A percentile compares a stretch with the other conserved stretches of the same genome.
phyloP scores from a whole-genome alignment of 2,888 invertebrate genomes.

The Acanthosepion esculentum region DNA sequence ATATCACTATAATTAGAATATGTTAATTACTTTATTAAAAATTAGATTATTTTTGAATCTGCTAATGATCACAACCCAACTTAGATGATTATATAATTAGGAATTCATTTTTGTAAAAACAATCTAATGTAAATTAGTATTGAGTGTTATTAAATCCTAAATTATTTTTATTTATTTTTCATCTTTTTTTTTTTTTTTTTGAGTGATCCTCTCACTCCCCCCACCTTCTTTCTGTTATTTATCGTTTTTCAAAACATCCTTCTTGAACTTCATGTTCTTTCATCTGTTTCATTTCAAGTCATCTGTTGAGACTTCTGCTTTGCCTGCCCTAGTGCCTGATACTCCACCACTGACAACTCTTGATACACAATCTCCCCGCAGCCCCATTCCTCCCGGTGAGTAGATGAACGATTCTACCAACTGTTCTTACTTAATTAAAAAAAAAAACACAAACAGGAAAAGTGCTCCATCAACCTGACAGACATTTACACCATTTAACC shows the following conservation, averaged over 20 bases:
- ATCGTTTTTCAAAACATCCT: not conserved
- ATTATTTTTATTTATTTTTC: not conserved
- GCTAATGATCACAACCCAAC: no score
- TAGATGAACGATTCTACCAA: not conserved
- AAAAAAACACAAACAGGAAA: not conserved
- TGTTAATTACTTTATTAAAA: no score
- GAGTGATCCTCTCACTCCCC: not conserved
- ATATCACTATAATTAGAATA: no score
- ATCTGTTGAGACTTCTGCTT: slow-evolving; percentile 42
- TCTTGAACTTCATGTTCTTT: slow-evolving; percentile 36
- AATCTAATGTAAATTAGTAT: not conserved
- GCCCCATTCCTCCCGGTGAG: slow-evolving; percentile 33
- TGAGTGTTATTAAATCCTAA: not conserved
- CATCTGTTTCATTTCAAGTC: slow-evolving; percentile 44
- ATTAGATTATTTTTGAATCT: no score
- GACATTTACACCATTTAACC: not conserved
- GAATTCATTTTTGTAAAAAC: no score
- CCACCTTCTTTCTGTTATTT: not conserved
- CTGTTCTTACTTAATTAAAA: not conserved
- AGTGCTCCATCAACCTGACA: not conserved
- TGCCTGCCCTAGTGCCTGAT: slow-evolving; percentile 37
- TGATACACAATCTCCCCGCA: slow-evolving; percentile 15
- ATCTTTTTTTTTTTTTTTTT: not conserved
- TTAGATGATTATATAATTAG: no score
- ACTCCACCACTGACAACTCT: not conserved